Base-by-base conservation (phyloP, 1,140 invertebrate genomes). In the Diplogasteroides magnus region DNA sequence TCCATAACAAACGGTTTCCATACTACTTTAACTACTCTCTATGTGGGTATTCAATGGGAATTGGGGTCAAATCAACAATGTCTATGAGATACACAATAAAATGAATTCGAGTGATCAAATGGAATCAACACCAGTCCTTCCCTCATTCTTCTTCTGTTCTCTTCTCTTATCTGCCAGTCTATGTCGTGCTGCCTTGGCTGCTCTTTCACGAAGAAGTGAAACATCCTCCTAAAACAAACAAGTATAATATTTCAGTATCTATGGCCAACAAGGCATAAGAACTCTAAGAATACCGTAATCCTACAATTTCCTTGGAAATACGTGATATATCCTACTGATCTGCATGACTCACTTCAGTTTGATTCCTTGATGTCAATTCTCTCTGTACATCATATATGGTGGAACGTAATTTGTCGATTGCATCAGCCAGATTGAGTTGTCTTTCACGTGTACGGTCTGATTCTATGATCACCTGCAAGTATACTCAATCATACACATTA, bases 401-500 rank as follows among this genome's bases (percentile, higher is more conserved):
- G 26, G 63, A 60, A 23, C 69, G 26, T 13, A 71, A 27, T 28
- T 71, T 71, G n/a, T 71, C 69, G 48, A 71, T 66, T 31, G 63
- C 65, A 62, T 71, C 69, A 23, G 69, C 69, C 2, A 71, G 57
- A 31, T 71, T 71, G 6, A 71, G 63, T 26, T 66, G 65, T 2
- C 69, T 29, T 32, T 71, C 69, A 11, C 69, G 28, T n/a, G 69
- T 71, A 31, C 64, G 26, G 23, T 71, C 69, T 23, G 63, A 66
- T 31, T 71, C 69, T n/a, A 71, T 66, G 14, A 71, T 71, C 31
- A 71, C 59, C 69, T 71, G 64, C 65, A 71, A 64, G 1, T n/a
- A n/a, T n/a, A 19, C 0, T 63, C 0, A 32, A 31, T 15, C 26
- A 1, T 26, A 61, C 14, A 26, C 26, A 61, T 0, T 61, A 14